Evolutionary conservation across 2,888 invertebrate genomes (phyloP).

Genomic region (Ornithoptera alexandrae): DNA sequence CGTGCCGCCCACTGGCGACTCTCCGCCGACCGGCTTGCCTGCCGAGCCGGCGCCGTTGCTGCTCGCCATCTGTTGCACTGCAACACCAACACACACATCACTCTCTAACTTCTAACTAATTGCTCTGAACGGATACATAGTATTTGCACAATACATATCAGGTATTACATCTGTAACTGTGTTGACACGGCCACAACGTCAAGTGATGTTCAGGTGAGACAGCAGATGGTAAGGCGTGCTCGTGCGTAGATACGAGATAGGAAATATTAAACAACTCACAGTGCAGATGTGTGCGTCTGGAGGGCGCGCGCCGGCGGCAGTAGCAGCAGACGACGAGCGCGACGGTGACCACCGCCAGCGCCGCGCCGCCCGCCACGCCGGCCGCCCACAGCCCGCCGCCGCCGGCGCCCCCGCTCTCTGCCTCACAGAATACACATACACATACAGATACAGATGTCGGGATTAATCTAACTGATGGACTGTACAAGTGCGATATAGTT

Average conservation of each 20-base stretch:
- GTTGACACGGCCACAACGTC: too few species aligned
- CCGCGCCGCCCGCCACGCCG: slow-evolving; percentile 84
- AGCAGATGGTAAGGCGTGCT: too few species aligned
- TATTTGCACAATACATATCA: too few species aligned
- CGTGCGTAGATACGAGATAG: too few species aligned
- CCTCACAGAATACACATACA: too few species aligned
- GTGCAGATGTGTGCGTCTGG: slow-evolving; percentile 71
- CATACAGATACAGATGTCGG: too few species aligned
- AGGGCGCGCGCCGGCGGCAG: slow-evolving; percentile 83
- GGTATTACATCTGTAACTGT: too few species aligned
- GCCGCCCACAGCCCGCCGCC: slow-evolving; percentile 89
- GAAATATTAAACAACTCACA: slow-evolving; percentile 39
- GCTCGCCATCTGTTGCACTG: slow-evolving; percentile 88
- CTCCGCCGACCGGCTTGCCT: slow-evolving; percentile 68
- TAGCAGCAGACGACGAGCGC: slow-evolving; percentile 87
- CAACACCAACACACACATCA: not conserved
- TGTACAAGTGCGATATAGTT: too few species aligned
- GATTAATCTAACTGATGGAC: too few species aligned
- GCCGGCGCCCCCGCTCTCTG: slow-evolving; percentile 76
- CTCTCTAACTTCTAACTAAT: not conserved
- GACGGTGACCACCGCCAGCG: slow-evolving; percentile 84
- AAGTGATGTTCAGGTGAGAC: too few species aligned
- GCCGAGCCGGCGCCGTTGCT: slow-evolving; percentile 78
- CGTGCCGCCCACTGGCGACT: slow-evolving; percentile 77
- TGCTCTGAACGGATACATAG: too few species aligned